Evolutionary conservation across 1,140 invertebrate genomes (phyloP).

Genomic region (Achatina immaculata): DNA sequence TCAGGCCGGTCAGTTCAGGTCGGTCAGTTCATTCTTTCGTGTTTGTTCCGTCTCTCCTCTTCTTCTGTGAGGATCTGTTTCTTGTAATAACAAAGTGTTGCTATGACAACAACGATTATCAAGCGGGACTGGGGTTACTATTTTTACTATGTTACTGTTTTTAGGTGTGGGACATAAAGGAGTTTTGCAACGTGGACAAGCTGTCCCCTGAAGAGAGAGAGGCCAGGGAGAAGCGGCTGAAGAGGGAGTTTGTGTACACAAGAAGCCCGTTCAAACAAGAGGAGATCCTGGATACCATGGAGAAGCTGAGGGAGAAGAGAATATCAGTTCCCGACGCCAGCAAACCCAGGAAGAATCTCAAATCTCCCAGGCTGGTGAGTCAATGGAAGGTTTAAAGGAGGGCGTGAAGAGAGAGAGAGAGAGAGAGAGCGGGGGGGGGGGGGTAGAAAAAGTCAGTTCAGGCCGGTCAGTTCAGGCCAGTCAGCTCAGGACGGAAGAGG

Average conservation of each 20-base stretch:
- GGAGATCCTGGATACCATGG: slow-evolving; percentile 36
- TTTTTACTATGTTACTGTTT: too few relatives aligned
- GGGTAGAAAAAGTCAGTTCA: too few relatives aligned
- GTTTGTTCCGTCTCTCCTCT: too few relatives aligned
- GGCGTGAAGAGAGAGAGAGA: background rate
- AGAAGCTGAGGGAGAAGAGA: slow-evolving; percentile 27
- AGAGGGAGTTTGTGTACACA: slow-evolving; percentile 27
- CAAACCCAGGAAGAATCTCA: slow-evolving; percentile 37
- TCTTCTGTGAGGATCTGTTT: too few relatives aligned
- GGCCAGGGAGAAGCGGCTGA: slow-evolving; percentile 11
- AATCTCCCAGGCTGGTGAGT: slow-evolving; percentile 30
- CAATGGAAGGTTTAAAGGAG: too few relatives aligned
- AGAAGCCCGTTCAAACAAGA: slow-evolving; percentile 25
- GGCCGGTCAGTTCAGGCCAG: too few relatives aligned
- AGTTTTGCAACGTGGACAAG: slow-evolving; percentile 38
- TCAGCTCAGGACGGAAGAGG: too few relatives aligned
- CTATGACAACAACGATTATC: too few relatives aligned
- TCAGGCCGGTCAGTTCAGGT: too few relatives aligned
- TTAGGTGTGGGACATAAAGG: slow-evolving; percentile 38
- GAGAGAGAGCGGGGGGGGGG: background rate
- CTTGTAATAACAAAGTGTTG: too few relatives aligned
- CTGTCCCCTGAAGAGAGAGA: slow-evolving; percentile 20
- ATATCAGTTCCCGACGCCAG: slow-evolving; percentile 37
- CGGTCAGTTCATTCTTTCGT: too few relatives aligned
- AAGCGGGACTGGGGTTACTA: too few relatives aligned